Percentiles rank a stretch among this genome's conserved stretches.
Conservation (phyloP, 2,797 vertebrate genomes). For the Poecilia wingei region DNA sequence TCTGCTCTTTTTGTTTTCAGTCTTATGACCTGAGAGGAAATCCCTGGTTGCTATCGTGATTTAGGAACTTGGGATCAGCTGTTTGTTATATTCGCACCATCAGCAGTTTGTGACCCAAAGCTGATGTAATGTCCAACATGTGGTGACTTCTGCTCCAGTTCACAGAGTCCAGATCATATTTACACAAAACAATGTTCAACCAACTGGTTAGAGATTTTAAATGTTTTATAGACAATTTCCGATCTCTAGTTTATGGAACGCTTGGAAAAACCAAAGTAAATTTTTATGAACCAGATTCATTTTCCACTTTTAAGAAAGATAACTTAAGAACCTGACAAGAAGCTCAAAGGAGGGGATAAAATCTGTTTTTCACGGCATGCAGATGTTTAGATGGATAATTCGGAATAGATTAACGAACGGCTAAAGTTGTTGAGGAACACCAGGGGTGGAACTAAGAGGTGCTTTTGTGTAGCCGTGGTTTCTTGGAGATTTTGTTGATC, state of each 20-base stretch:
- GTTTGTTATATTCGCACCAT: not conserved
- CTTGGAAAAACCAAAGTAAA: not conserved
- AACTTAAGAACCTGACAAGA: not conserved
- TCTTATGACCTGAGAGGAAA: not conserved
- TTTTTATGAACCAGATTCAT: not conserved
- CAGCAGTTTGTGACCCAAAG: not conserved
- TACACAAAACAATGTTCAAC: not conserved
- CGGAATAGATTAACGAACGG: not conserved
- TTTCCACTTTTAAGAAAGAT: not conserved
- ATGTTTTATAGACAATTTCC: not conserved
- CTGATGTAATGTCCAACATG: not conserved
- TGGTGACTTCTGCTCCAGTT: not conserved
- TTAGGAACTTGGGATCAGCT: not conserved
- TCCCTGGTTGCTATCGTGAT: not conserved
- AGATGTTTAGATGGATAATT: not conserved
- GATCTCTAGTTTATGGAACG: not conserved
- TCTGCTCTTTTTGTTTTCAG: not conserved
- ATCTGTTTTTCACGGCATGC: not conserved
- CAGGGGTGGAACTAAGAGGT: not conserved
- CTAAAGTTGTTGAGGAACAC: not conserved
- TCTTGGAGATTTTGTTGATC: too few species aligned
- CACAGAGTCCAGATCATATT: not conserved
- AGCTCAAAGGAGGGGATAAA: not conserved
- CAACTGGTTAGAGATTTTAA: not conserved
- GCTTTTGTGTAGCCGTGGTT: not conserved